Percentiles rank a stretch among this genome's conserved stretches.
Evolutionary conservation across 2,888 invertebrate species (phyloP).

Genomic region (Amiota mariae): DNA sequence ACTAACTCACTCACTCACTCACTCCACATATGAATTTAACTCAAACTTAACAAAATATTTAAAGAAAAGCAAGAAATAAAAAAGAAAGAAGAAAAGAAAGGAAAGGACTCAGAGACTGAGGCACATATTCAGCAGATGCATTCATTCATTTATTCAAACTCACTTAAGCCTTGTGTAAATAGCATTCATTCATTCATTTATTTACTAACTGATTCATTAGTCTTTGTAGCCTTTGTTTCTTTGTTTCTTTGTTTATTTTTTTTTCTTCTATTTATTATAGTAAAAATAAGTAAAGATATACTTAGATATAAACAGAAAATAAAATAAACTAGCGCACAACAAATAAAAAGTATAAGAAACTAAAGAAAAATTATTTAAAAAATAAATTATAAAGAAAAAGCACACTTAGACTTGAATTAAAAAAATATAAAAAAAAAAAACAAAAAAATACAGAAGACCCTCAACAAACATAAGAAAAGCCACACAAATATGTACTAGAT

Average conservation of each 20-base stretch:
- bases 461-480: too few species aligned
- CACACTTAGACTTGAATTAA: constrained; percentile 42
- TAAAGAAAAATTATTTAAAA: constrained; percentile 33
- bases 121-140: neutral
- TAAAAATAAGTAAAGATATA: neutral
- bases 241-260: constrained; percentile 64
- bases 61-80: too few species aligned
- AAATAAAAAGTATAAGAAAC: constrained; percentile 36
- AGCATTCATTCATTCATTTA: constrained; percentile 8
- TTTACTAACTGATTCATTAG: constrained; percentile 62
- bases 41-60: too few species aligned
- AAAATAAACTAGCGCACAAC: constrained; percentile 37
- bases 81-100: too few species aligned
- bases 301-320: constrained; percentile 33
- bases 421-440: constrained; percentile 24
- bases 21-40: too few species aligned
- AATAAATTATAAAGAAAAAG: constrained; percentile 38
- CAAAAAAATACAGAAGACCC: neutral
- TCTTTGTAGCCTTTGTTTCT: constrained; percentile 54
- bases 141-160: constrained; percentile 9
- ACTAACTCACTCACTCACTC: too few species aligned
- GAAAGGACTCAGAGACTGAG: too few species aligned
- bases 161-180: constrained; percentile 27
- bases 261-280: constrained; percentile 58
- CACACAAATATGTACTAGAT: too few species aligned